Evolutionary conservation across 1,140 invertebrate genomes (phyloP), one percentile per base, ranked within the genome.

Genomic region (Cataglyphis hispanica): DNA sequence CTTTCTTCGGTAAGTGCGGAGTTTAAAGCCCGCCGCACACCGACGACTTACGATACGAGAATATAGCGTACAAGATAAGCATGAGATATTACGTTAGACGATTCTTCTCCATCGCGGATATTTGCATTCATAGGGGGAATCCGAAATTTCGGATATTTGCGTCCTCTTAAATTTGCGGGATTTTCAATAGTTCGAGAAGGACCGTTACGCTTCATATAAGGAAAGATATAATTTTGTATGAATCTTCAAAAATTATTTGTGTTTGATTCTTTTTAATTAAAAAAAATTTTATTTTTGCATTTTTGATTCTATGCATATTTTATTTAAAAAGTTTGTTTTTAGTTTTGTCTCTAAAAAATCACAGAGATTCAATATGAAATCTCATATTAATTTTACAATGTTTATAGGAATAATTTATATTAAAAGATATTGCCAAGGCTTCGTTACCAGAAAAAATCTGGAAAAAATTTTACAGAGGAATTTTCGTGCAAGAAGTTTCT

Each of bases 1-100:
- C 50, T 84, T 67, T 16, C 53, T 80, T 25, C 75, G 61, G 50
- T 66, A 84, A 88, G 60, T 78, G 86, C 53, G 60, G 87, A 16
- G 27, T 19, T 78, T 75, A 78, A 78, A 67, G 63, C 63, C 67
- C 31, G 43, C 63, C 43, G 10, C 63, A 53, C 77, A 58, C 77
- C 64, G 77, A 56, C 77, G 77, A 70, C 34, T 58, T 70, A 40
- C 50, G 64, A 53, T 56, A 66, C 40, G 40, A 27, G 27, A 11
- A 50, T 50, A 50, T 50, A 53, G 16, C 31, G 34, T 1, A 19
- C 37, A 37, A 72, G 78, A 81, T 81, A 58, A 81, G 50, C 50
- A 50, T 16, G 53, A 3, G 50, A 53, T 69, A 56, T 56, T 76
- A 66, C 86, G 37, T 50, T 75, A 77, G 64, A 43, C 83, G 87